phyloP scores from a whole-genome alignment of 1,140 invertebrate genomes.

The Melanaphis sacchari region DNA sequence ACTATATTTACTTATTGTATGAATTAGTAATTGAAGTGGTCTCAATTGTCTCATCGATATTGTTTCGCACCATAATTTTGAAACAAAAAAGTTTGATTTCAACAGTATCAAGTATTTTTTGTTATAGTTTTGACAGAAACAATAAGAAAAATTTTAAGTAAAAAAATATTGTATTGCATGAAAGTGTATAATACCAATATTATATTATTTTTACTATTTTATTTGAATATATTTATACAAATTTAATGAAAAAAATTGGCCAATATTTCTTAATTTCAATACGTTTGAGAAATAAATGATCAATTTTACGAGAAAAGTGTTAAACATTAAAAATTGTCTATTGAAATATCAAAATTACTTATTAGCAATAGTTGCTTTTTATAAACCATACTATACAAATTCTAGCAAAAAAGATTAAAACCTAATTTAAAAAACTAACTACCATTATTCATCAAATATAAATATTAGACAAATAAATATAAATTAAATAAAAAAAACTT shows the following conservation, averaged over 20 bases:
- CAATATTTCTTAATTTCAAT: neutral
- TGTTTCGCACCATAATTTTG: neutral
- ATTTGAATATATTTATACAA: neutral
- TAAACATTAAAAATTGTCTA: neutral
- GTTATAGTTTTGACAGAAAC: neutral
- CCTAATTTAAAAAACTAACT: neutral
- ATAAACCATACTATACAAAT: slow-evolving; percentile 8
- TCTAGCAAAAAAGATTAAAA: neutral
- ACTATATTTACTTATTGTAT: neutral
- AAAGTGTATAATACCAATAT: neutral
- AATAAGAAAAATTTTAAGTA: neutral
- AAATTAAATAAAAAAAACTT: neutral
- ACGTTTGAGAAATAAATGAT: neutral
- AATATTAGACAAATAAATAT: slow-evolving; percentile 29
- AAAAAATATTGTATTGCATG: neutral
- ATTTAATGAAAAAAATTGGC: neutral
- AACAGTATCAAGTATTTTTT: neutral
- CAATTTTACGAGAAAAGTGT: neutral
- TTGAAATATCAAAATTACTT: slow-evolving; percentile 7
- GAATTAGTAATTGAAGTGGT: neutral
- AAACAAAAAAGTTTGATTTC: neutral
- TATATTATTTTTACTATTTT: neutral
- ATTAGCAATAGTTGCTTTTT: neutral
- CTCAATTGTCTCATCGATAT: neutral
- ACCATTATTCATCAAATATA: neutral